phyloP scores from a whole-genome alignment of 2,113 vertebrate genomes.

The Saccopteryx bilineata region DNA sequence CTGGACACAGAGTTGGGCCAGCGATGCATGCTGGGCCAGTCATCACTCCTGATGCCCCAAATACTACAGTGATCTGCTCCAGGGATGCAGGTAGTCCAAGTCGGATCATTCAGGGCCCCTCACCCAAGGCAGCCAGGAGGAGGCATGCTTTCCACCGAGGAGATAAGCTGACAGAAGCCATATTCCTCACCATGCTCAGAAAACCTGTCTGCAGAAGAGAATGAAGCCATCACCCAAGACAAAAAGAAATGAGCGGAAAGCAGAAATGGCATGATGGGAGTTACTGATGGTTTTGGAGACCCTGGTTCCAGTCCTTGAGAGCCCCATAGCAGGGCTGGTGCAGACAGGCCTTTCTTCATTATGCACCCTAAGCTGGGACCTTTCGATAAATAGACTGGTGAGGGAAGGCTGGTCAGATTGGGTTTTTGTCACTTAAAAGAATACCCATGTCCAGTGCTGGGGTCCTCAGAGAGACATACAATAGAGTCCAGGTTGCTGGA shows the following conservation, averaged over 20 bases:
- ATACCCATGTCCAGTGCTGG: background rate
- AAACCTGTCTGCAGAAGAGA: background rate
- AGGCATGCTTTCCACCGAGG: background rate
- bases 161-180: background rate
- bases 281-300: background rate
- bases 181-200: background rate
- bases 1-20: background rate
- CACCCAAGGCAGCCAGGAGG: background rate
- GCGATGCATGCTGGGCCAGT: background rate
- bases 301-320: background rate
- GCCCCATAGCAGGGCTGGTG: background rate
- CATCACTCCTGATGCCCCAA: background rate
- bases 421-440: background rate
- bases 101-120: no score
- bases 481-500: background rate
- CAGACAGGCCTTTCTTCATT: background rate
- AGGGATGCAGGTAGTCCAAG: background rate
- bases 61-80: fast-evolving
- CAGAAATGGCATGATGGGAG: background rate
- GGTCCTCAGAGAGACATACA: background rate
- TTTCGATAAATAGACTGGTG: slow-evolving; percentile 21
- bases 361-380: background rate
- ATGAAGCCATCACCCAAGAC: background rate
- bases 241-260: background rate
- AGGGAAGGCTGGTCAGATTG: background rate